Evolutionary conservation across 53 echinoderm and acorn worm genomes (phyloP), one percentile per base, ranked within the genome.

Genomic region (Pentamera pediparva): DNA sequence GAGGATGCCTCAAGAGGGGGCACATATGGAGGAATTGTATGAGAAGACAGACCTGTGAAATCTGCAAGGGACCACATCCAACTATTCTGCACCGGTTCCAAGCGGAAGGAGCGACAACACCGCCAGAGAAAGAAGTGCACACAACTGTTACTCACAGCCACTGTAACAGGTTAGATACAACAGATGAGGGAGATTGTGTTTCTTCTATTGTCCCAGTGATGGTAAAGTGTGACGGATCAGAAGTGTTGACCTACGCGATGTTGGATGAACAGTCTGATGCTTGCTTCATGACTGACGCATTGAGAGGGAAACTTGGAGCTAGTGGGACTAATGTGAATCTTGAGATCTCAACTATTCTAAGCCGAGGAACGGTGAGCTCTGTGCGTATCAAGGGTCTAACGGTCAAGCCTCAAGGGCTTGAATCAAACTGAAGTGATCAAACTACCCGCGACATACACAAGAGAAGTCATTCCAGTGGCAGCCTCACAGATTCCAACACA

Each of bases 401-500:
- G 5, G 36, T 65, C n/a, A n/a, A n/a, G n/a, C n/a, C n/a, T 57
- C 21, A 36, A 37, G 21, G 65, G 39, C 36, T 45, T 70, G 18
- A 70, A 70, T 12, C 30, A 45, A 47, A 62, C 31, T 61, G 32
- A 62, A 25, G n/a, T 43, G 26, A 18, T 28, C 41, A 29, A 22
- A 21, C 76, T 76, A 12, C 79, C 69, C 12, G 1, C 67, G 8
- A 30, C 40, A 39, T 84, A 39, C 31, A 70, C 62, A 17, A 76
- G 78, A 37, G 74, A 73, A 9, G 21, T n/a, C 37, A 37, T 82
- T 30, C 82, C 82, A 5, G 82, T 82, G 13, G 78, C 30, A 37
- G 33, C 51, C 29, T 82, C 82, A 2, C 87, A 87, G 33, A 87
- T 87, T 31, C 87, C 82, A 10, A 87, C 70, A 48, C 47, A 45